phyloP scores from a whole-genome alignment of 2,797 vertebrate genomes.

The Helostoma temminkii region DNA sequence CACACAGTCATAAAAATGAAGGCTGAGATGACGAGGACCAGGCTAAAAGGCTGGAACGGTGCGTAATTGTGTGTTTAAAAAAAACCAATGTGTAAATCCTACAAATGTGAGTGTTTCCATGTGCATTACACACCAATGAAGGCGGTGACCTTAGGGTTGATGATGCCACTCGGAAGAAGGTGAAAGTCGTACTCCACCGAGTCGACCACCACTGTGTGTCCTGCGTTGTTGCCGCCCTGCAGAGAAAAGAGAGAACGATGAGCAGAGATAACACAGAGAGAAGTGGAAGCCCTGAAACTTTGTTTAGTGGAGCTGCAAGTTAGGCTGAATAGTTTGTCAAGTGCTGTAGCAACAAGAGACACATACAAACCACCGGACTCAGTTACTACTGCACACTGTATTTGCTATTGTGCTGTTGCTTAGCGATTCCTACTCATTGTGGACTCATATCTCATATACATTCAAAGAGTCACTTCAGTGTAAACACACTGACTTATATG shows the following conservation, averaged over 20 bases:
- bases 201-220: conserved; percentile 98
- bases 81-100: background rate
- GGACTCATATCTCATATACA: conserved; percentile 12
- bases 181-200: conserved; percentile 98
- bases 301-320: conserved; percentile 34
- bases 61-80: background rate
- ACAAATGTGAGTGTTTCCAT: conserved; percentile 2
- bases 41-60: conserved; percentile 31
- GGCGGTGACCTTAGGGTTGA: conserved; percentile 95
- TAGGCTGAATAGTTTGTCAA: conserved; percentile 52
- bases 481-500: conserved; percentile 29
- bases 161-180: conserved; percentile 98
- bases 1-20: conserved; percentile 31
- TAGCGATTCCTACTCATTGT: conserved; percentile 17
- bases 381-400: background rate
- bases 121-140: conserved; percentile 92
- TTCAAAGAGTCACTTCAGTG: conserved; percentile 1
- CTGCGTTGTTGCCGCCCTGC: conserved; percentile 98
- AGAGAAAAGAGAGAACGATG: conserved; percentile 29
- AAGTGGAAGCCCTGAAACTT: conserved; percentile 18
- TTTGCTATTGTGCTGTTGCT: conserved; percentile 26
- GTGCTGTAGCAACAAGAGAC: conserved; percentile 57
- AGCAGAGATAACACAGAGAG: conserved; percentile 23
- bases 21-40: conserved; percentile 6
- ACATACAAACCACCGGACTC: background rate